Conservation (phyloP, 2,113 vertebrate species). For the Anolis sagrei region DNA sequence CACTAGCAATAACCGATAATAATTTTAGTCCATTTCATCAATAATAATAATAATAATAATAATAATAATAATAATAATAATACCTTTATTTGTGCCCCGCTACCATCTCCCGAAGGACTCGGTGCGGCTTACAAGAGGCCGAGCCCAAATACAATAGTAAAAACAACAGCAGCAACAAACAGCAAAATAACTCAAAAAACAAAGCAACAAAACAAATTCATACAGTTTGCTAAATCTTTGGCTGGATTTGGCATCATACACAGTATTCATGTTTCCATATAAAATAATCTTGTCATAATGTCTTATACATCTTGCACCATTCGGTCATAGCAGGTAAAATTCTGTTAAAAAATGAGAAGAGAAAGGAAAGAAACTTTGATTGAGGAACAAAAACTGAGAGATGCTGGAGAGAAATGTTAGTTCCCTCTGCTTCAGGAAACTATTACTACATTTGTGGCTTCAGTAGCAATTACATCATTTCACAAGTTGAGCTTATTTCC, state of each 20-base stretch:
- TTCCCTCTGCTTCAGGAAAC: background rate
- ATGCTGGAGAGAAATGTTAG: background rate
- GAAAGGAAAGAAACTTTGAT: background rate
- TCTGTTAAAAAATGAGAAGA: background rate
- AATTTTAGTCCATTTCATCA: background rate
- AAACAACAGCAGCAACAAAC: no score
- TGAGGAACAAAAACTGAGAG: background rate
- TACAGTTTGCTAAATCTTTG: background rate
- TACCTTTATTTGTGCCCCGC: no score
- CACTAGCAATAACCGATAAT: background rate
- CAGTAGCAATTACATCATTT: background rate
- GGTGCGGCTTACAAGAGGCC: no score
- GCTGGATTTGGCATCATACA: background rate
- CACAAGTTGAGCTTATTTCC: background rate
- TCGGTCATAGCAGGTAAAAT: background rate
- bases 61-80: no score
- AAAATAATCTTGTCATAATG: background rate
- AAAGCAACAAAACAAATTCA: background rate
- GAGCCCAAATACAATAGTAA: no score
- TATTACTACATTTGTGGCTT: background rate
- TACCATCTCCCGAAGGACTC: no score
- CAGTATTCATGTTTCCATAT: background rate
- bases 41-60: no score
- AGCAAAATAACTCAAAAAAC: no score
- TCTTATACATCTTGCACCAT: background rate